phyloP scores from a whole-genome alignment of 2,888 invertebrate genomes.

The Bombylius major region DNA sequence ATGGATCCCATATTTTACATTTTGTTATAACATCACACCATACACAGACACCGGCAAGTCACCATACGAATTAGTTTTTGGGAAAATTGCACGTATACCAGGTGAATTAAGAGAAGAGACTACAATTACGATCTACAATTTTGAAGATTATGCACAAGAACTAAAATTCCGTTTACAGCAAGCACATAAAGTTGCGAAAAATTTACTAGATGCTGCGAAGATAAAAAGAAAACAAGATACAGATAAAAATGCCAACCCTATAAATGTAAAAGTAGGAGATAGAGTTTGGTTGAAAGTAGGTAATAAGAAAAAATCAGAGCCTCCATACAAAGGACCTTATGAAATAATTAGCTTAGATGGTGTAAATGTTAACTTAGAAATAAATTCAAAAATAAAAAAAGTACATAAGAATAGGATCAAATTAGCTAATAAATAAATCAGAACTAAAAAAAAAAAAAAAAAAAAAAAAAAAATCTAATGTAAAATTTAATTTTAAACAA shows the following conservation, averaged over 20 bases:
- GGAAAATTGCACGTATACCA: not conserved
- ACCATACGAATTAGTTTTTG: not conserved
- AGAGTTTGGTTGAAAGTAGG: not conserved
- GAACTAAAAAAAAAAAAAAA: no score
- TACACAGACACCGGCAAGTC: not conserved
- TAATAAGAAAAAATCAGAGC: not conserved
- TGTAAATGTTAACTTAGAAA: no score
- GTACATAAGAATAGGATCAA: no score
- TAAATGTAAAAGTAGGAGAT: not conserved
- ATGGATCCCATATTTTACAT: conserved; percentile 9
- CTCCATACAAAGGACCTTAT: not conserved
- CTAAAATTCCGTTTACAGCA: not conserved
- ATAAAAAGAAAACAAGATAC: not conserved
- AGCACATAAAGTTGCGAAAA: not conserved
- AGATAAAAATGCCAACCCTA: not conserved
- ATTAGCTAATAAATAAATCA: no score
- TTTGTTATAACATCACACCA: conserved; percentile 9
- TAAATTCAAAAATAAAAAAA: no score
- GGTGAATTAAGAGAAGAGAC: not conserved
- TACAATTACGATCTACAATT: not conserved
- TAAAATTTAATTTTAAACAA: no score
- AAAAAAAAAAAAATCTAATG: no score
- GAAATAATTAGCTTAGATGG: not conserved
- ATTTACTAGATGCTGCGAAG: not conserved
- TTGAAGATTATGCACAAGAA: not conserved